Evolutionary conservation across 2,888 invertebrate genomes (phyloP), one percentile per base, ranked within the genome.

Genomic region (Polyommatus iphigenia): DNA sequence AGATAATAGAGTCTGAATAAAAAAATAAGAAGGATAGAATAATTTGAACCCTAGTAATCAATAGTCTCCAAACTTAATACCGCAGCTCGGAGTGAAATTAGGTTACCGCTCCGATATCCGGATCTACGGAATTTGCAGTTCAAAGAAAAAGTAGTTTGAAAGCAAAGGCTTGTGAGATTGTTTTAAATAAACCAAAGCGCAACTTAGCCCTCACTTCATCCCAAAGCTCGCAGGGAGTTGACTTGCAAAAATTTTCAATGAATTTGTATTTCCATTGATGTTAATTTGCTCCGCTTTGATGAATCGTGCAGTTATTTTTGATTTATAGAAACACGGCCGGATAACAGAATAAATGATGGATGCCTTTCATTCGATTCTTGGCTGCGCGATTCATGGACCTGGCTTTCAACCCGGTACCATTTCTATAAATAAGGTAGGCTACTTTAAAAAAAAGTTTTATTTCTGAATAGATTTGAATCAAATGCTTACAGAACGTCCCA

Each of bases 161-260:
- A 79, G 78, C 78, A 77, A 79, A 79, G 76, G 78, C 79, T 78
- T 77, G 79, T 78, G 76, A 77, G 78, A 77, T 57, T 72, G 72
- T 67, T 76, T 78, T 71, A 76, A 79, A 78, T 76, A 77, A 57
- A 76, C 76, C 72, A 24, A 75, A 77, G 77, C 76, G 29, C 75
- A 75, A 75, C 75, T 32, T 24, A 75, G 46, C 46, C 75, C 54
- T 50, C 75, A 75, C 75, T 75, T 75, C 75, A 54, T 75, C 29
- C 76, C 72, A 75, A 57, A 67, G 76, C 78, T 29, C 62, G 73
- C 71, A 77, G 75, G 54, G 50, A 75, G 75, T 75, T 75, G 75
- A 54, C 75, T 75, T 75, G 50, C 72, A 41, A 72, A 71, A 41
- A 10, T 20, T 72, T 72, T 72, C 72, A 41, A 72, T 36, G 72